These are phyloP conservation scores for Corvus cornix DNA, from an alignment of 2,113 vertebrate species.

Conservation along the genomic window DNA sequence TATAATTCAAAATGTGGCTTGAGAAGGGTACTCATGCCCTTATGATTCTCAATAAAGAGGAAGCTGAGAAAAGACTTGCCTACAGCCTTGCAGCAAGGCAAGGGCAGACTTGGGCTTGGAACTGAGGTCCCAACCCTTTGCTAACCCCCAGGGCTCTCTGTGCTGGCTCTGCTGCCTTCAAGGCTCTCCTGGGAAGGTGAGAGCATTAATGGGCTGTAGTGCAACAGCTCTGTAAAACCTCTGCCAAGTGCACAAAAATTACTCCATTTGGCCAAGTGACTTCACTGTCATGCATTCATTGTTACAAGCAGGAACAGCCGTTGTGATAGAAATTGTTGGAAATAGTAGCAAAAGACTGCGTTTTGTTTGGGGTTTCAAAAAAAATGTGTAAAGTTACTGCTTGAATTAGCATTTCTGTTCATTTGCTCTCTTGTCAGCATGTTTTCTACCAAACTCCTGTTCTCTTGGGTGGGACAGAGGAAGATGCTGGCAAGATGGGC, in stretches of 20 bases:
- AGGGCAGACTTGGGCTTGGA: fast-evolving
- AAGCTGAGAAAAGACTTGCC: neutral
- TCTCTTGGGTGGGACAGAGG: conserved; percentile 43
- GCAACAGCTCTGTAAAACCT: neutral
- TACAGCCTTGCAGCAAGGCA: neutral
- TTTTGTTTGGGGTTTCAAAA: neutral
- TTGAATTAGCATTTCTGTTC: neutral
- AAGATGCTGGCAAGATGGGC: conserved; percentile 45
- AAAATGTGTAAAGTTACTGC: neutral
- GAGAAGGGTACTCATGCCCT: neutral
- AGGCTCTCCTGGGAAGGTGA: neutral
- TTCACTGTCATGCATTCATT: neutral
- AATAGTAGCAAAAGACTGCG: neutral
- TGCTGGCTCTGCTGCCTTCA: neutral
- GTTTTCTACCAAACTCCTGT: conserved; percentile 1
- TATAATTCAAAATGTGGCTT: neutral
- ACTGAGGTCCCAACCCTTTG: neutral
- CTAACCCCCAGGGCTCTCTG: neutral
- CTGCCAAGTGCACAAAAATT: neutral
- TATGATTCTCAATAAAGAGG: neutral
- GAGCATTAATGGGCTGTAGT: neutral
- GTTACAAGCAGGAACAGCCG: neutral
- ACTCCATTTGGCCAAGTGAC: neutral
- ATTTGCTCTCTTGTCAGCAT: neutral
- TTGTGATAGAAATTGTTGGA: neutral